Evolutionary conservation across 2,797 vertebrate species (phyloP), one percentile per base, ranked within the genome.

Genomic region (Gymnothorax javanicus): DNA sequence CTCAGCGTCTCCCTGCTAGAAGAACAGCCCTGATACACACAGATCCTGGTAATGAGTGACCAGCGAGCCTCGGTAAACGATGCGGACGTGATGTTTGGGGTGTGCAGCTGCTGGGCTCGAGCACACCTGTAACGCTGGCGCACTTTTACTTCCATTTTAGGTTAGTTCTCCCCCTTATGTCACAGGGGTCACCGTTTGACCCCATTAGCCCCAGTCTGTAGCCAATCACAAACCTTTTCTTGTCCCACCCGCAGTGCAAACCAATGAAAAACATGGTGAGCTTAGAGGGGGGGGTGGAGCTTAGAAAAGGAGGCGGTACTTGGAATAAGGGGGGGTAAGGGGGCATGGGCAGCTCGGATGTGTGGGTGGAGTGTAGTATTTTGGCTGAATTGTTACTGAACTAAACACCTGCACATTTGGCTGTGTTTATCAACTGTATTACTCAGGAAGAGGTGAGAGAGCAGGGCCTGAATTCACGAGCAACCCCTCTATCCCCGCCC

Each of bases 381-480:
- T n/a, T n/a, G n/a, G n/a, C n/a, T n/a, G n/a, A n/a, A n/a, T n/a
- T n/a, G n/a, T n/a, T n/a, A n/a, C n/a, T n/a, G n/a, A n/a, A n/a
- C n/a, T n/a, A n/a, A n/a, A n/a, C n/a, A n/a, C n/a, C n/a, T n/a
- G n/a, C n/a, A n/a, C n/a, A 43, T 43, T 43, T 43, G 33, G 33
- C 33, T 7, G 69, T 6, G 54, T 82, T 52, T 56, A 82, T 82
- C 50, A 58, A 59, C 60, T 82, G 56, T 82, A 56, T 82, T 57
- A 82, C 52, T 82, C 17, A 2, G 82, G 27, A 83, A 82, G 77
- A 43, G n/a, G 82, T 79, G 86, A 64, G 85, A 62, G 84, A 50
- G 88, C 33, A 82, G 86, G 5, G 59, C 88, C 87, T 90, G 85
- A 73, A 85, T 91, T 89, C 33, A 0, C 58, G 12, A 82, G 87